Percentiles rank a stretch among this genome's conserved stretches.
Conservation (phyloP, 2,797 vertebrate species). For the Numenius phaeopus region DNA sequence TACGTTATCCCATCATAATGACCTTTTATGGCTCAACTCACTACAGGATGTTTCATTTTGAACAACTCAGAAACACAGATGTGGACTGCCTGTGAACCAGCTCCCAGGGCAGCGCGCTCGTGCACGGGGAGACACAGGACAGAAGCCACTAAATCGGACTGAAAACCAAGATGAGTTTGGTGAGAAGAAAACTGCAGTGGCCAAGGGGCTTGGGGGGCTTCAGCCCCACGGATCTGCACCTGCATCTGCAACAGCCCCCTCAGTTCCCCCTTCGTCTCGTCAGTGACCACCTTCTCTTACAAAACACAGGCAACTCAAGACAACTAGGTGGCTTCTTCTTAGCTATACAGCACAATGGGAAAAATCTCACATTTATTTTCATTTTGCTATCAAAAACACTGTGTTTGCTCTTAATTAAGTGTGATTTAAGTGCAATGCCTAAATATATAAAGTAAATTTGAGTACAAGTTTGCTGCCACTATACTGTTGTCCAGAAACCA, state of each 20-base stretch:
- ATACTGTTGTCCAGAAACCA: neutral
- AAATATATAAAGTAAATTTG: neutral
- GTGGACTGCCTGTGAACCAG: neutral
- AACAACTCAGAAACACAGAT: neutral
- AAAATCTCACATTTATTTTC: fast-evolving
- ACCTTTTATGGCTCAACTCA: neutral
- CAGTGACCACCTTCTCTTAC: neutral
- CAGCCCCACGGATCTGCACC: neutral
- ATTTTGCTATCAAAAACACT: neutral
- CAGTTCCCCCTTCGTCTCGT: neutral
- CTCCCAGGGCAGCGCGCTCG: neutral
- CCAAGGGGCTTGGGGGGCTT: neutral
- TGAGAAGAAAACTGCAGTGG: neutral
- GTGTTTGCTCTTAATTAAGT: neutral
- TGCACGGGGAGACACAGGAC: neutral
- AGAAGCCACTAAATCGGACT: neutral
- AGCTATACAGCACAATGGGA: fast-evolving
- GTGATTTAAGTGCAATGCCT: neutral
- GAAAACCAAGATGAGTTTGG: neutral
- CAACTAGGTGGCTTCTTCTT: neutral
- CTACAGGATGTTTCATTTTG: neutral
- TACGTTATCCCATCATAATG: neutral
- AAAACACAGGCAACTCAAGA: neutral
- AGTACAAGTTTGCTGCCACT: neutral
- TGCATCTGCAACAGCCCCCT: neutral